Conservation (phyloP, 2,888 invertebrate species). For the Kryphioiulus occultus region DNA sequence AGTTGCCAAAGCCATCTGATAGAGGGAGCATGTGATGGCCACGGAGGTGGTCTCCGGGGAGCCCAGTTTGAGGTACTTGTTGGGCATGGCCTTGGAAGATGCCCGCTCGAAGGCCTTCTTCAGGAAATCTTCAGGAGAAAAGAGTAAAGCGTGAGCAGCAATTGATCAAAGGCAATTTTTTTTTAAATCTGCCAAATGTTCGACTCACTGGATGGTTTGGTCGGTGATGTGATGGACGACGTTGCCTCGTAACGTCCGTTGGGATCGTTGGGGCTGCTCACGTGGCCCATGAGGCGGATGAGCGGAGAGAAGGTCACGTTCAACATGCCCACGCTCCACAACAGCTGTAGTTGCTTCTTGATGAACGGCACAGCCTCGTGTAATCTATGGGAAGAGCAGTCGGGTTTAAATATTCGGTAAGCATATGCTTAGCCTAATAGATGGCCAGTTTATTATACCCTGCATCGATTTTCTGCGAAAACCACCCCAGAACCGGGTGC, state of each 20-base stretch:
- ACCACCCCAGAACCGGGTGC: slow-evolving; percentile 98
- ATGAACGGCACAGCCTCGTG: slow-evolving; percentile 77
- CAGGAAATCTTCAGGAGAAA: slow-evolving; percentile 58
- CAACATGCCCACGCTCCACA: slow-evolving; percentile 72
- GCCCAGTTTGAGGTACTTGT: slow-evolving; percentile 71
- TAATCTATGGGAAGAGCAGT: slow-evolving; percentile 64
- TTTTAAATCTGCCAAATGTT: not conserved
- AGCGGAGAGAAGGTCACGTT: slow-evolving; percentile 61
- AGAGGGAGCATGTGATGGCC: slow-evolving; percentile 87
- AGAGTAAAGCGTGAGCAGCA: not conserved
- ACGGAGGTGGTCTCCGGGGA: slow-evolving; percentile 82
- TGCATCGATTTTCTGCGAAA: slow-evolving; percentile 75
- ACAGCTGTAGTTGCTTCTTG: slow-evolving; percentile 71
- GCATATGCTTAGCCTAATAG: no score
- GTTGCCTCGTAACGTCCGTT: not conserved
- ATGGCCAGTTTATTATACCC: slow-evolving; percentile 57
- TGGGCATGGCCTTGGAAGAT: slow-evolving; percentile 56
- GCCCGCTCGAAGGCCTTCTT: slow-evolving; percentile 63
- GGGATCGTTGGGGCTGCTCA: not conserved
- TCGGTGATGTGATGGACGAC: slow-evolving; percentile 19
- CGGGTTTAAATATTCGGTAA: no score
- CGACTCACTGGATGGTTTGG: slow-evolving; percentile 41
- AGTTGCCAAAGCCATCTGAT: slow-evolving; percentile 87
- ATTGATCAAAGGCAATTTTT: not conserved
- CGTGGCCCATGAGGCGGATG: slow-evolving; percentile 33